Evolutionary conservation across 2,797 vertebrate genomes (phyloP).

Genomic region (Schizopygopsis pylzovi): DNA sequence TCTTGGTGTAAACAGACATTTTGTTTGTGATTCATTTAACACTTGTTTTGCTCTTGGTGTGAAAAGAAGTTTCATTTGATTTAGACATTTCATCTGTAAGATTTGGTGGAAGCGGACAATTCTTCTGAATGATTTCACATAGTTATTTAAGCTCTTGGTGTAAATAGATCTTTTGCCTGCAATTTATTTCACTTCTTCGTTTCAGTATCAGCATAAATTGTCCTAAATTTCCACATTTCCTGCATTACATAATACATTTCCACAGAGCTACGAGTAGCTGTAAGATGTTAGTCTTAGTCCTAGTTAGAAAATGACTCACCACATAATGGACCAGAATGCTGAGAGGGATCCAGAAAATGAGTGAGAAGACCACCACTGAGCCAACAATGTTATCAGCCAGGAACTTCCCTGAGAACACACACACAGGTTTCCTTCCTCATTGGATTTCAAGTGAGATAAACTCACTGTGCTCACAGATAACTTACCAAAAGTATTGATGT

Average conservation of each 20-base stretch:
- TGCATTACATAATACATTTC: background rate
- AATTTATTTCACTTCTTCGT: background rate
- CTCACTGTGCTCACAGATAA: background rate
- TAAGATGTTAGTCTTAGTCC: background rate
- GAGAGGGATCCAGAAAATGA: slow-evolving; percentile 94
- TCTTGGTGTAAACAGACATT: background rate
- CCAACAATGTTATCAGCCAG: slow-evolving; percentile 95
- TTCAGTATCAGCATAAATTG: background rate
- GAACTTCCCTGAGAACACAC: slow-evolving; percentile 83
- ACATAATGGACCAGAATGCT: slow-evolving; percentile 96
- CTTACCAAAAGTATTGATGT: slow-evolving; percentile 94
- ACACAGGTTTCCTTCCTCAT: background rate
- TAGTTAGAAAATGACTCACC: slow-evolving; percentile 76
- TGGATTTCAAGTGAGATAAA: background rate
- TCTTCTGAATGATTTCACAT: background rate
- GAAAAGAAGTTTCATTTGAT: no score
- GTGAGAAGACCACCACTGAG: slow-evolving; percentile 93
- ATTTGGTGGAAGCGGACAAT: background rate
- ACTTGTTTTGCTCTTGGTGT: background rate
- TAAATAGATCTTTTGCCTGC: background rate
- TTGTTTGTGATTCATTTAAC: background rate
- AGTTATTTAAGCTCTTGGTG: background rate
- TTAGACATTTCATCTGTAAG: no score
- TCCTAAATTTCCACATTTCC: background rate
- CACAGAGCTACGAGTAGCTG: background rate